A percentile compares a stretch with the other conserved stretches of the same genome.
These are phyloP conservation scores for Trilocha varians DNA, from an alignment of 2,888 invertebrate genomes.

Conservation along the genomic window DNA sequence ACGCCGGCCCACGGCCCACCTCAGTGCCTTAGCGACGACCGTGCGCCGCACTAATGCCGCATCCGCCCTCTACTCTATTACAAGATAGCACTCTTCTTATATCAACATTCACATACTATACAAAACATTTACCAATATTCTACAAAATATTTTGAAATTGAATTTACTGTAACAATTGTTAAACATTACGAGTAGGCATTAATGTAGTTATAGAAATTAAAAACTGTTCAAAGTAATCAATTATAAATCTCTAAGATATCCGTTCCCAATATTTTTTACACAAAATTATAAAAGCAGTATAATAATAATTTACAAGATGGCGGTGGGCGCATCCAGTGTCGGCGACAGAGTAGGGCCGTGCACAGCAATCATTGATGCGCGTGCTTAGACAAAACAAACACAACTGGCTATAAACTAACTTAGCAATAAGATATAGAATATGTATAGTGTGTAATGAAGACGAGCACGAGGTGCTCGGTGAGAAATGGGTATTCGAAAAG, in stretches of 20 bases:
- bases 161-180: too few relatives aligned
- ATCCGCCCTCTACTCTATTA: not conserved
- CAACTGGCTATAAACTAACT: constrained; percentile 66
- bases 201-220: too few relatives aligned
- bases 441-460: constrained; percentile 35
- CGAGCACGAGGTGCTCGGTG: constrained; percentile 66
- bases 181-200: too few relatives aligned
- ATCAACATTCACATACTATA: too few relatives aligned
- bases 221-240: too few relatives aligned
- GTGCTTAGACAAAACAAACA: constrained; percentile 51
- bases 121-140: too few relatives aligned
- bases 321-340: constrained; percentile 28
- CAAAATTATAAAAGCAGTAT: not conserved
- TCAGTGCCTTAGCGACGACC: constrained; percentile 50
- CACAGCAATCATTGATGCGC: constrained; percentile 53
- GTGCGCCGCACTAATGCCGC: constrained; percentile 16
- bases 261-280: not conserved
- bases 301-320: constrained; percentile 9
- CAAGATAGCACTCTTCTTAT: not conserved
- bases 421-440: constrained; percentile 52
- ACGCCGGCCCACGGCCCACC: constrained; percentile 27
- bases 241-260: too few relatives aligned
- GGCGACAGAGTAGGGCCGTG: constrained; percentile 39
- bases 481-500: constrained; percentile 73
- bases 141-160: too few relatives aligned